Base-by-base conservation (phyloP, 2,113 vertebrate species). In the Bagarius yarrelli region DNA sequence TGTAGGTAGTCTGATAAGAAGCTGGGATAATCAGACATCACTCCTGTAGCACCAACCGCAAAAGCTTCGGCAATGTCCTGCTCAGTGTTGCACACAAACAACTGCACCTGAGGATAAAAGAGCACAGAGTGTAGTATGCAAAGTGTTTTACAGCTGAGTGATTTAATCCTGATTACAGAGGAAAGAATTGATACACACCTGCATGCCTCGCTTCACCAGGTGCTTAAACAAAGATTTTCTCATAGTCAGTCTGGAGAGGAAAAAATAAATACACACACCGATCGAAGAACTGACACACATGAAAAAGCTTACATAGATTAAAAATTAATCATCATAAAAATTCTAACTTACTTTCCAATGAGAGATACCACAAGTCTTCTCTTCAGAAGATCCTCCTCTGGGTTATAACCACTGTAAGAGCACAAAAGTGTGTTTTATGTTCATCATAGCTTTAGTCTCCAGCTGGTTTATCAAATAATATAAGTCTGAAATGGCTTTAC, bases 31-130 rank as follows among this genome's bases (percentile, higher is more conserved):
- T 97, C 96, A 0, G 89, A 93, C 88, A 96, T 94, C 72, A 97
- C 92, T 0, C 95, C 96, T 0, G 92, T 93, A 55, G 93, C 94
- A 19, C 95, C 96, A 0, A 93, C 76, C 0, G 87, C 66, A 11
- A 95, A 92, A 5, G 95, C 96, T 0, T 81, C 86, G 53, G 93
- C 91, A 50, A 95, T 96, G 84, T 97, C 94, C 0, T 89, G 87
- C 14, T 96, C 92, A 74, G 92, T 85, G 40, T 97, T 97, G 81
- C 95, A 94, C 76, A 96, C 95, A 90, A 96, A 96, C 81, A 97
- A 91, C 83, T 96, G 84, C 73, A 96, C 94, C 96, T 97, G 87
- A 18, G 79, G 27, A 4, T 14, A 0, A 4, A 25, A 25, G 25
- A 19, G 19, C 40, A 32, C 1, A 6, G 34, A 19, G 19, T 3